Evolutionary conservation across 2,888 invertebrate species (phyloP).

Genomic region (Anthrax anthrax): DNA sequence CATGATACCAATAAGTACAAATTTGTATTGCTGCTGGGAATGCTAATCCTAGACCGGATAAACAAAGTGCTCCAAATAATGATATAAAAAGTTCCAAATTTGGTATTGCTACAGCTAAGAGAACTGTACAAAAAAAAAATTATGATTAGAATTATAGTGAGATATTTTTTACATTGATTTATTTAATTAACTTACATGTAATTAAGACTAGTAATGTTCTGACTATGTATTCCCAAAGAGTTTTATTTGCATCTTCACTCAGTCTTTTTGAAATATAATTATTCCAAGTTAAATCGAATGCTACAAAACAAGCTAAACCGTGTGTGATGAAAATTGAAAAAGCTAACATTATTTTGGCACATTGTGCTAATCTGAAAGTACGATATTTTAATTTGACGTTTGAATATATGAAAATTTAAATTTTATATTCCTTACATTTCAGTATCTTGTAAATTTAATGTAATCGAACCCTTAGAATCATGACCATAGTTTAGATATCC

Average conservation of each 20-base stretch:
- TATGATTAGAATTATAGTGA: not conserved
- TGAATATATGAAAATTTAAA: not conserved
- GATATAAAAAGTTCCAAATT: conserved; percentile 69
- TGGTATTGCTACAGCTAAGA: conserved; percentile 72
- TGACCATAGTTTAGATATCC: conserved; percentile 80
- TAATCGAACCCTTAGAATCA: conserved; percentile 61
- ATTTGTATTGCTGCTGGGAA: conserved; percentile 82
- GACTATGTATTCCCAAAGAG: conserved; percentile 62
- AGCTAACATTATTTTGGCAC: conserved; percentile 58
- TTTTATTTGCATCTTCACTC: conserved; percentile 43
- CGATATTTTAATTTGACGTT: conserved; percentile 14
- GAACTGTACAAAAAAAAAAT: conserved; percentile 42
- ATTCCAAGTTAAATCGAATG: conserved; percentile 86
- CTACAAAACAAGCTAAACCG: conserved; percentile 88
- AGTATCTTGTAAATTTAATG: conserved; percentile 60
- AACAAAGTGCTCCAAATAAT: conserved; percentile 74
- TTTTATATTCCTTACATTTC: conserved; percentile 39
- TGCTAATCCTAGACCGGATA: conserved; percentile 76
- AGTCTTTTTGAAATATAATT: conserved; percentile 49
- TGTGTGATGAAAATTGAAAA: conserved; percentile 83
- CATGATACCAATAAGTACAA: conserved; percentile 63
- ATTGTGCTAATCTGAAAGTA: conserved; percentile 56
- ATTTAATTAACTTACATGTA: conserved; percentile 61
- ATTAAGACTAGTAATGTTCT: conserved; percentile 62
- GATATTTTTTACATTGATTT: not conserved